These are phyloP conservation scores for Papilio helenus DNA, from an alignment of 1,140 invertebrate species.

Conservation along the genomic window DNA sequence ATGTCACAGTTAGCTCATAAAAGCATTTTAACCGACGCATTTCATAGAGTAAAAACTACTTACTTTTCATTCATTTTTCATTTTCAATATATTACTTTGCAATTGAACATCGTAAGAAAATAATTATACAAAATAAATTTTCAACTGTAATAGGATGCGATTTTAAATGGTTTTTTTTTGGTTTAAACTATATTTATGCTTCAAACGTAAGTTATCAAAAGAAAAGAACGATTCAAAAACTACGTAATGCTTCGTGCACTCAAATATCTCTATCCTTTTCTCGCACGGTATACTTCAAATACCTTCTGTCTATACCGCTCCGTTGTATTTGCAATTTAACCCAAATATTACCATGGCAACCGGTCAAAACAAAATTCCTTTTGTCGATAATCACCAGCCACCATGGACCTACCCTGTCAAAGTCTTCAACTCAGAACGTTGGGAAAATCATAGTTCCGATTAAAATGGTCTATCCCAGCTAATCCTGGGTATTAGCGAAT, in stretches of 20 bases:
- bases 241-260: conserved; percentile 62
- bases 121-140: too few species aligned
- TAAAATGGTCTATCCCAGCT: conserved; percentile 17
- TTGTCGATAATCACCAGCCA: conserved; percentile 12
- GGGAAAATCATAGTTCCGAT: conserved; percentile 21
- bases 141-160: too few species aligned
- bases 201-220: background rate
- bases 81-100: too few species aligned
- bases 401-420: conserved; percentile 15
- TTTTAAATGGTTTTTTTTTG: too few species aligned
- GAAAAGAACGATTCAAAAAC: conserved; percentile 46
- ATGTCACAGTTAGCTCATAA: background rate
- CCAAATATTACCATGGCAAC: conserved; percentile 70
- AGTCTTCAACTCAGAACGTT: background rate
- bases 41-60: background rate
- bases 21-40: conserved; percentile 28
- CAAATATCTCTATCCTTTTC: conserved; percentile 51
- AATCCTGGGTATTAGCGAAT: conserved; percentile 20
- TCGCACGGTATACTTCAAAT: conserved; percentile 41
- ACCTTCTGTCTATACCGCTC: conserved; percentile 53
- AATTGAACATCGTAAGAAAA: background rate
- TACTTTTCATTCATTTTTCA: too few species aligned
- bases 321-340: conserved; percentile 60
- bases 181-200: background rate
- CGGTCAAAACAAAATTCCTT: conserved; percentile 35